A percentile compares a stretch with the other conserved stretches of the same genome.
These are phyloP conservation scores for Ctenomys sociabilis DNA, from an alignment of 2,113 vertebrate species.

Conservation along the genomic window DNA sequence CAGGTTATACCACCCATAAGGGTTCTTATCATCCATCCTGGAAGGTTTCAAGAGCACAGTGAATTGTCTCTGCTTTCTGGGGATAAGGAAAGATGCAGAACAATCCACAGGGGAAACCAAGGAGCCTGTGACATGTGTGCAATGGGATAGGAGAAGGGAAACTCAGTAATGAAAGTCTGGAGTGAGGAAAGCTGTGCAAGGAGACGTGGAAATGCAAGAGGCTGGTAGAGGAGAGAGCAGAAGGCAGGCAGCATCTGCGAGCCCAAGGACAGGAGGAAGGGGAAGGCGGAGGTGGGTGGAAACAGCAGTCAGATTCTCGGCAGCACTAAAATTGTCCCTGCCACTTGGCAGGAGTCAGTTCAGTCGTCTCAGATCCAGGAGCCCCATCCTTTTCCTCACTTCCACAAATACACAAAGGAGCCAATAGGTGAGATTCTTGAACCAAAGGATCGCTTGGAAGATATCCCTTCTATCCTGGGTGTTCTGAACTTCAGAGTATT, in stretches of 20 bases:
- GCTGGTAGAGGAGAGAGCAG: conserved; percentile 76
- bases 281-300: conserved; percentile 78
- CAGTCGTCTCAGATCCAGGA: conserved; percentile 73
- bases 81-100: neutral
- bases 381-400: conserved; percentile 67
- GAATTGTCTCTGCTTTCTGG: neutral
- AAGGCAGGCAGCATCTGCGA: conserved; percentile 81
- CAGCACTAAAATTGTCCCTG: conserved; percentile 83
- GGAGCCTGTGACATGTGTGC: neutral
- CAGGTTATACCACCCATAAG: neutral
- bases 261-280: conserved; percentile 81
- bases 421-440: neutral
- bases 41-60: neutral
- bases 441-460: conserved; percentile 45
- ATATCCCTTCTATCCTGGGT: neutral
- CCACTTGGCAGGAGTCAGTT: conserved; percentile 81
- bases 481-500: conserved; percentile 20
- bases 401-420: conserved; percentile 15
- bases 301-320: conserved; percentile 79
- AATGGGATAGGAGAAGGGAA: neutral
- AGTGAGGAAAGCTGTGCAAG: conserved; percentile 53
- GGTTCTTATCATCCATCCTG: neutral
- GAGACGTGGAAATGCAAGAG: conserved; percentile 71
- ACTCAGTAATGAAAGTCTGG: conserved; percentile 54
- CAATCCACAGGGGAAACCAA: neutral